These are phyloP conservation scores for Accipiter virgatus DNA, from an alignment of 2,113 vertebrate species.

Conservation along the genomic window DNA sequence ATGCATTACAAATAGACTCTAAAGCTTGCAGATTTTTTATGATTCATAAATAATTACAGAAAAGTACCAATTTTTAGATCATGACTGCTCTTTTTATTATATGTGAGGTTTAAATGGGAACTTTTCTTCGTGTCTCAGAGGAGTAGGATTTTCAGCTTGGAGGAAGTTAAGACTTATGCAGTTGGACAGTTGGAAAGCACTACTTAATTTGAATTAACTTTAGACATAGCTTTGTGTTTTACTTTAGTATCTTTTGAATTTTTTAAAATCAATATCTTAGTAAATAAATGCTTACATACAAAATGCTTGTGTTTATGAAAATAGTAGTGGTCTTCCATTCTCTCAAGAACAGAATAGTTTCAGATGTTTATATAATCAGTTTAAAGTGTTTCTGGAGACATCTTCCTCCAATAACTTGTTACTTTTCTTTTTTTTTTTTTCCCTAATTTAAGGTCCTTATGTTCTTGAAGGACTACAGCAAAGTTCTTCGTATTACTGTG, in stretches of 20 bases:
- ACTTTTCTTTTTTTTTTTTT: neutral
- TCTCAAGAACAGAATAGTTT: neutral
- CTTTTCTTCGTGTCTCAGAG: neutral
- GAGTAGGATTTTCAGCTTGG: neutral
- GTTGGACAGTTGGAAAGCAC: neutral
- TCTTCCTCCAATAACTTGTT: neutral
- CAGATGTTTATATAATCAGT: neutral
- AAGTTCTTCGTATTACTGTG: neutral
- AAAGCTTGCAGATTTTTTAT: neutral
- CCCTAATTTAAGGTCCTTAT: neutral
- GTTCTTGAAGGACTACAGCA: neutral
- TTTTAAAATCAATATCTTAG: neutral
- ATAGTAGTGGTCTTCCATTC: neutral
- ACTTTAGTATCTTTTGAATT: neutral
- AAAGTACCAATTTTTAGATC: neutral
- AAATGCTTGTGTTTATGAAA: neutral
- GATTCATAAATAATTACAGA: conserved; percentile 23
- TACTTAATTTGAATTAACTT: neutral
- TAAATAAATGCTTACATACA: neutral
- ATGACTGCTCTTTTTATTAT: neutral
- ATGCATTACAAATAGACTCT: neutral
- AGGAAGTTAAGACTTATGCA: neutral
- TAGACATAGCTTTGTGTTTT: neutral
- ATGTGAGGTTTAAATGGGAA: neutral
- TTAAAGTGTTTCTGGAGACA: neutral